Percentiles rank a stretch among this genome's conserved stretches.
Evolutionary conservation across 1,140 invertebrate species (phyloP).

Genomic region (Steinernema feltiae): DNA sequence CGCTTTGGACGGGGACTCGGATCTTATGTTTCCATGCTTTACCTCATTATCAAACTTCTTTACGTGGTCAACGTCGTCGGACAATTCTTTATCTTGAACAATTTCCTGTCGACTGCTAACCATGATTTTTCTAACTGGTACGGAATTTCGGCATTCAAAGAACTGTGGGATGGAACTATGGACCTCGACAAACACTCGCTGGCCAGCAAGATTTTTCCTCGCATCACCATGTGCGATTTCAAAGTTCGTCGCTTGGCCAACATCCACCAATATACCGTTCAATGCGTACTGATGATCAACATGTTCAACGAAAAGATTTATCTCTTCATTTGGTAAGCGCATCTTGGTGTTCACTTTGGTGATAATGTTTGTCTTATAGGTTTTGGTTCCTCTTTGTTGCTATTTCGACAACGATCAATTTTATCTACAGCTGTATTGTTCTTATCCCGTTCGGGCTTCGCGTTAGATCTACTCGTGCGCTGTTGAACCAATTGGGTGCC

Average conservation of each 20-base stretch:
- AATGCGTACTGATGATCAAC: slow-evolving; percentile 59
- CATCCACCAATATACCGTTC: slow-evolving; percentile 59
- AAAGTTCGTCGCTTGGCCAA: slow-evolving; percentile 56
- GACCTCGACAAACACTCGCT: background rate
- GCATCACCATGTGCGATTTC: slow-evolving; percentile 61
- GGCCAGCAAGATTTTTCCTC: slow-evolving; percentile 54
- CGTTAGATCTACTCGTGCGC: slow-evolving; percentile 22
- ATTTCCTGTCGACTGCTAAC: slow-evolving; percentile 60
- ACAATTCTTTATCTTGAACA: slow-evolving; percentile 62
- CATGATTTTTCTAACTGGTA: background rate
- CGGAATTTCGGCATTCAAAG: background rate
- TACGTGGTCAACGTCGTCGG: slow-evolving; percentile 60
- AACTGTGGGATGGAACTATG: background rate
- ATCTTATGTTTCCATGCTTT: slow-evolving; percentile 62
- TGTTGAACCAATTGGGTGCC: slow-evolving; percentile 8
- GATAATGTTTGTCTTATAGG: slow-evolving; percentile 33
- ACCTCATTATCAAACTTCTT: slow-evolving; percentile 61
- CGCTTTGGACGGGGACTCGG: slow-evolving; percentile 59
- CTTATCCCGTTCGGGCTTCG: slow-evolving; percentile 32
- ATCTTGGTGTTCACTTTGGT: slow-evolving; percentile 16
- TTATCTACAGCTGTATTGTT: slow-evolving; percentile 44
- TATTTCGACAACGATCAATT: slow-evolving; percentile 52
- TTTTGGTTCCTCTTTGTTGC: slow-evolving; percentile 56
- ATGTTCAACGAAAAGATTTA: slow-evolving; percentile 59
- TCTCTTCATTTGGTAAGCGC: slow-evolving; percentile 50